These are phyloP conservation scores for Aptenodytes forsteri DNA, from an alignment of 2,113 vertebrate genomes.

Conservation along the genomic window DNA sequence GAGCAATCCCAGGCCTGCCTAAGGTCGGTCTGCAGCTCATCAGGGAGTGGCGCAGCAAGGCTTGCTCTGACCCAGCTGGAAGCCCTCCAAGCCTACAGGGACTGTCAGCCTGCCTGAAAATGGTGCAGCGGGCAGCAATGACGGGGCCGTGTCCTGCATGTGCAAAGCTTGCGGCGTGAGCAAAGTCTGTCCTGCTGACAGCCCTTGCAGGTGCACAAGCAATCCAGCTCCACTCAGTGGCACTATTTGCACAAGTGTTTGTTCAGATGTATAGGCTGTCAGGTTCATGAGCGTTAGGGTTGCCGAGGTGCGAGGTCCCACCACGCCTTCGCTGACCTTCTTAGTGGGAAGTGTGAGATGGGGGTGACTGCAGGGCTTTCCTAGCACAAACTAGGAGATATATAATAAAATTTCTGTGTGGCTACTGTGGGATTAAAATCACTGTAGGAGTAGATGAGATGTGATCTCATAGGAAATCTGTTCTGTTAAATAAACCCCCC, in stretches of 20 bases:
- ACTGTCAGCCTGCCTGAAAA: fast-evolving
- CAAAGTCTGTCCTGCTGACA: neutral
- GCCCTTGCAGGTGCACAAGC: neutral
- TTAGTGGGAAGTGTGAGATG: too few relatives aligned
- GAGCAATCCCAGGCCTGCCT: too few relatives aligned
- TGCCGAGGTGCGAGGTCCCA: neutral
- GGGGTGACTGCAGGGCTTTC: neutral
- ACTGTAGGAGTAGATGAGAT: neutral
- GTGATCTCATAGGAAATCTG: neutral
- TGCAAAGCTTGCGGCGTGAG: neutral
- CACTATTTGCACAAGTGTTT: neutral
- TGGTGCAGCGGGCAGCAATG: fast-evolving
- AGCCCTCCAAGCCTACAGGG: fast-evolving
- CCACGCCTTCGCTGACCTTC: too few relatives aligned
- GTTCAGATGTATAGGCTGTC: neutral
- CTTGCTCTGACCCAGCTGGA: neutral
- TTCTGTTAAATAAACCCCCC: neutral
- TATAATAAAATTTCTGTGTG: neutral
- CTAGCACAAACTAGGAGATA: neutral
- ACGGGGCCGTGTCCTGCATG: fast-evolving
- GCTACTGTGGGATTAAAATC: neutral
- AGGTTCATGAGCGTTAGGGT: neutral
- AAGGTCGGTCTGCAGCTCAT: neutral
- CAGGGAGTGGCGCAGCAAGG: neutral
- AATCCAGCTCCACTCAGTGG: neutral